Evolutionary conservation across 2,888 invertebrate species (phyloP), one percentile per base, ranked within the genome.

Genomic region (Muschampia plurimacula): DNA sequence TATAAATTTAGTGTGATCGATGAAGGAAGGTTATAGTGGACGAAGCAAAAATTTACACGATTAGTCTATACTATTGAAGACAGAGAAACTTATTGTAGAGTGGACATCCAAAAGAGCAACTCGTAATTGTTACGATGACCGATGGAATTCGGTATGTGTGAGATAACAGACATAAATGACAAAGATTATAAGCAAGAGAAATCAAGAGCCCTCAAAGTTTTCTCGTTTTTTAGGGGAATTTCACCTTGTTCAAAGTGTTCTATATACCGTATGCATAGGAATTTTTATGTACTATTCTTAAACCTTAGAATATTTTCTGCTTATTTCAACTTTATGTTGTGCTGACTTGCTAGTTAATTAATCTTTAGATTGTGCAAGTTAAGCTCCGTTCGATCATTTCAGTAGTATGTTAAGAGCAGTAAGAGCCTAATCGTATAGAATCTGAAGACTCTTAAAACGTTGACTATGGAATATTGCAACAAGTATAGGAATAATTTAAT

Each of bases 341-440:
- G 71, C 49, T 72, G 66, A 72, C 49, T 52, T 49, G 66, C 9
- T 3, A 15, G 22, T n/a, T 52, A 59, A 39, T 67, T 67, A 63
- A 72, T 72, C 72, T 32, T 63, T 63, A 72, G 72, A 72, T 67
- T 55, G 72, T 15, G 67, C 72, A 67, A 67, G 72, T 62, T 67
- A 72, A 72, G 72, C 72, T 67, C 15, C 52, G 72, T 62, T 67
- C 72, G 60, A 49, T 60, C 22, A 69, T 36, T 68, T n/a, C 22
- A 41, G 67, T 72, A 63, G 55, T 44, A 60, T 44, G 52, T 62
- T 44, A 62, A 67, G 57, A 32, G 57, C 28, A 5, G 28, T 59
- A 59, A 59, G 71, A 59, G 71, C 52, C 49, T 67, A 67, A 72
- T 72, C 71, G 46, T 10, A 72, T 7, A 41, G 41, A 60, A 67